Base-by-base conservation (phyloP, 2,888 invertebrate species). In the Eupithecia dodoneata region DNA sequence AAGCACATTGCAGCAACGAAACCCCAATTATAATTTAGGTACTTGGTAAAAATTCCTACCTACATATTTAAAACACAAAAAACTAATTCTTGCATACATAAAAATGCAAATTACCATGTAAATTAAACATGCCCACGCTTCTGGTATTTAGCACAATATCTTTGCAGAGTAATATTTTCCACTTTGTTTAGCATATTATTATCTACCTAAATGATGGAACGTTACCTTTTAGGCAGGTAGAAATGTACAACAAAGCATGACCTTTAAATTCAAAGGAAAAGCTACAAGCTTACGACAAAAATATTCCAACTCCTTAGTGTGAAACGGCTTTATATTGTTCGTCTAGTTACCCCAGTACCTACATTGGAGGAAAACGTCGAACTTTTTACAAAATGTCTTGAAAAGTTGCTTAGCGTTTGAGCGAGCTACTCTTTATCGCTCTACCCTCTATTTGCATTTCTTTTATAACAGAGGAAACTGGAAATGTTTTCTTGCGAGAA, bases 361-460 rank as follows among this genome's bases (percentile, higher is more conserved):
- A 86, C 82, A 82, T 69, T 49, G 71, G 65, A 80, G 77, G 82
- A 78, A 85, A 88, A 85, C 82, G 85, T 87, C 83, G 80, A 89
- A 87, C 85, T 88, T 89, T 87, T 85, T 79, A 85, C 85, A 86
- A 71, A 88, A 88, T 84, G 83, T 86, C 84, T 86, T 84, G 80
- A 81, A 87, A 87, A 87, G 87, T 84, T 85, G 84, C 82, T 86
- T 83, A 84, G 83, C 85, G 84, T 87, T 87, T 86, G 82, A 85
- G 81, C 81, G 83, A 82, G 84, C 80, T 81, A 81, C 85, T 80
- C 83, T 85, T 83, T 84, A 84, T 78, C 79, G 83, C 79, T 81
- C 84, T 81, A 84, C 85, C 85, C 85, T 87, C 86, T 84, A 86
- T 83, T 82, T 83, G 85, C 86, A 87, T 87, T 86, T 84, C 79